phyloP scores from a whole-genome alignment of 2,797 vertebrate genomes.

The Serranus cabrilla region DNA sequence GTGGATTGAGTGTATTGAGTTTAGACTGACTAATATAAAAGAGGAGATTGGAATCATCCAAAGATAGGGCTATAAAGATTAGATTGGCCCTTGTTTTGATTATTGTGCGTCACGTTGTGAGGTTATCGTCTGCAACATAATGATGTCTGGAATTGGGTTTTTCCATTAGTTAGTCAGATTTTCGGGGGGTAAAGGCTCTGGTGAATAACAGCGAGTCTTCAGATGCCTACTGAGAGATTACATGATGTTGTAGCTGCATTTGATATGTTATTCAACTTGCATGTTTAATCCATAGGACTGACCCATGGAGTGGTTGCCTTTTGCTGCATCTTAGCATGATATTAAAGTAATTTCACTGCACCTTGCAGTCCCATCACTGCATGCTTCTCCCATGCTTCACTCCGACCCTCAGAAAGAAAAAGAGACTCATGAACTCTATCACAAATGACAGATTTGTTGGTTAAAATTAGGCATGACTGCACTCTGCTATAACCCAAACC shows the following conservation, averaged over 20 bases:
- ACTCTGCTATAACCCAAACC: no score
- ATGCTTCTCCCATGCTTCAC: neutral
- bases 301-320: slow-evolving; percentile 1
- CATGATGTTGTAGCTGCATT: slow-evolving; percentile 26
- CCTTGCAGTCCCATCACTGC: neutral
- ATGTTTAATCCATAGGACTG: slow-evolving; percentile 34
- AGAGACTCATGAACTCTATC: neutral
- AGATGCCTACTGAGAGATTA: slow-evolving; percentile 36
- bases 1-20: slow-evolving; percentile 69
- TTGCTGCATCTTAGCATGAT: neutral
- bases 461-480: neutral
- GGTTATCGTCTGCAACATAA: slow-evolving; percentile 72
- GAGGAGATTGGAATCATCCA: slow-evolving; percentile 73
- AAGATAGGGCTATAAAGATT: slow-evolving; percentile 62
- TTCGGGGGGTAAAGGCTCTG: slow-evolving; percentile 2
- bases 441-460: neutral
- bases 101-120: slow-evolving; percentile 72
- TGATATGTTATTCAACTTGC: slow-evolving; percentile 32
- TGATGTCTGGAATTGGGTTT: slow-evolving; percentile 76
- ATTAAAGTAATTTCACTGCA: neutral
- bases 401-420: neutral
- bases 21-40: slow-evolving; percentile 69
- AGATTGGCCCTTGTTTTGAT: slow-evolving; percentile 75
- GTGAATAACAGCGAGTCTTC: slow-evolving; percentile 43
- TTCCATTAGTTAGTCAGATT: slow-evolving; percentile 53